Base-by-base conservation (phyloP, 2,113 vertebrate species). In the Pteropus alecto region DNA sequence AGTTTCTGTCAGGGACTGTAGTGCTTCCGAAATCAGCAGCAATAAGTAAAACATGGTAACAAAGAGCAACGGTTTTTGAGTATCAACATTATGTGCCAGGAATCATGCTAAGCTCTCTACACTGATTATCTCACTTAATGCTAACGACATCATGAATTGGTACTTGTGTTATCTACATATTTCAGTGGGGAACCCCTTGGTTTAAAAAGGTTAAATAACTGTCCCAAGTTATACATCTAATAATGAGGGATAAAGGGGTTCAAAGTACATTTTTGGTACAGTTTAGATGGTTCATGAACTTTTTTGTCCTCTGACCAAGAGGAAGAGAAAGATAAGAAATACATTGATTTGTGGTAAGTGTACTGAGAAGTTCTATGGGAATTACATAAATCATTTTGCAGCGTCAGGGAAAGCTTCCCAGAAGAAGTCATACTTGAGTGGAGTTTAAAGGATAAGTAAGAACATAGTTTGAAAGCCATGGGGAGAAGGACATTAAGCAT, bases 251-350 rank as follows among this genome's bases (percentile, higher is more conserved):
- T 70, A 54, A 38, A 15, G 33, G 56, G 4, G 22, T 76, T 35
- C 46, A 48, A 63, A 95, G 77, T 26, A 16, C 9, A 48, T 65
- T 79, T 77, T 68, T 30, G 56, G 28, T 56, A 14, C 18, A 48
- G 38, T 93, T 95, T 88, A 89, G n/a, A n/a, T 63, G 61, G 46
- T 43, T 79, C 54, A 54, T 71, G 56, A 82, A 85, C 38, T 76
- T 93, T 38, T 38, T 81, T 88, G 82, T 97, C 43, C 38, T 70
- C 51, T 70, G 8, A 94, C 61, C 54, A 87, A 73, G 68, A 92
- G 35, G 43, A 81, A 83, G 38, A 90, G 71, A 94, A 19, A 22
- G 74, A 67, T 90, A 92, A 83, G 51, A 83, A 87, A n/a, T 18
- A 6, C 26, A 84, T 41, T 60, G 82, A 71, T 85, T 65, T 60